Evolutionary conservation across 2,888 invertebrate genomes (phyloP), one percentile per base, ranked within the genome.

Genomic region (Electrophaes corylata): DNA sequence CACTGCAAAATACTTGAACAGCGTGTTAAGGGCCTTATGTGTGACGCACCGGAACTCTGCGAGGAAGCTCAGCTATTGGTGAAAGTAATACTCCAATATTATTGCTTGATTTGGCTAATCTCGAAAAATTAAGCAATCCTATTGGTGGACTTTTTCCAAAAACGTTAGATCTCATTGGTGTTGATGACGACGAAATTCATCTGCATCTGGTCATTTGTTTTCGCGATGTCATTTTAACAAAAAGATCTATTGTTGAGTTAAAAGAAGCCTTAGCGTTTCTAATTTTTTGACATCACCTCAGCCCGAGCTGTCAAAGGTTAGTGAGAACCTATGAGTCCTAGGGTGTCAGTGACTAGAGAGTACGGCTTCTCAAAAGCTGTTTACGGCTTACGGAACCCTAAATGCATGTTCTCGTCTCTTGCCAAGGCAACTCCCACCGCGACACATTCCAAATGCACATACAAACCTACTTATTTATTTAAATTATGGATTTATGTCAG

Each of bases 401-500:
- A 47, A 31, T 64, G 66, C 64, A 66, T 66, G 64, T 60, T 18
- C 33, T 41, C 31, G 48, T 64, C 54, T 60, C 53, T 59, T 58
- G 51, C 53, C 50, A 31, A 55, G 20, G 46, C 44, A 48, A 41
- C 26, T 31, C 53, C 43, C 39, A 51, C 60, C 29, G 53, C 43
- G 29, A 37, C 50, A 60, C 51, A 47, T 20, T 57, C 50, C 48
- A 33, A 46, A 26, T 63, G 60, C 62, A 65, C 65, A 35, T 44
- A 41, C 20, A 11, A 37, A 43, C 23, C 14, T 41, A 40, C 14
- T n/a, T 44, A 19, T 35, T 31, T 41, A 18, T 41, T 33, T 23
- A 40, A 52, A 19, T 19, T 33, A 45, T 53, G n/a, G 39, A 20
- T 46, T 52, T 11, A 37, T 53, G 20, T 40, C 40, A 33, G 23